phyloP scores from a whole-genome alignment of 2,888 invertebrate genomes.

The Clusia tigrina region DNA sequence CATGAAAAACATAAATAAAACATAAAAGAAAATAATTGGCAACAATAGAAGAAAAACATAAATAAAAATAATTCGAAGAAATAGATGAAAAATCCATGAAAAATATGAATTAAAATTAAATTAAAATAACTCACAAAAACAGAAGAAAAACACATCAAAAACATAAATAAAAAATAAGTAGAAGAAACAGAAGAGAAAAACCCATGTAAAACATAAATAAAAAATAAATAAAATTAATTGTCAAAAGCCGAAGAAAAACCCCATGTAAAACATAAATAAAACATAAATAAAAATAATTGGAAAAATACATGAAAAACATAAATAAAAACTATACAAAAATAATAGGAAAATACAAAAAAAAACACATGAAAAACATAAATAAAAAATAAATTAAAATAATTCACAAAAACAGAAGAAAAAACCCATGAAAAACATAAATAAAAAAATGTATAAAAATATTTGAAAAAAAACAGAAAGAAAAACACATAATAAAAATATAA shows the following conservation, averaged over 20 bases:
- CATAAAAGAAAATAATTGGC: slow-evolving; percentile 7
- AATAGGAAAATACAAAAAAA: slow-evolving; percentile 4
- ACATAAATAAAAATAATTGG: not conserved
- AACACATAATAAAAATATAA: slow-evolving; percentile 2
- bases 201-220: not conserved
- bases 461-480: slow-evolving; percentile 3
- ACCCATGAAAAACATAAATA: not conserved
- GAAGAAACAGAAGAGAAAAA: not conserved
- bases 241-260: not conserved
- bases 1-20: slow-evolving; percentile 2
- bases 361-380: not conserved
- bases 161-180: not conserved
- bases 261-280: not conserved
- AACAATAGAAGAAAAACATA: not conserved
- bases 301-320: slow-evolving; percentile 2
- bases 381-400: not conserved
- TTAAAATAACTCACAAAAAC: not conserved
- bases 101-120: not conserved
- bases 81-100: not conserved
- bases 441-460: slow-evolving; percentile 6
- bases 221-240: not conserved
- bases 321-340: slow-evolving; percentile 2
- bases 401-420: not conserved
- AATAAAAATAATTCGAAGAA: not conserved
- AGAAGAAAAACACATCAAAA: slow-evolving; percentile 6